phyloP scores from a whole-genome alignment of 2,797 vertebrate genomes.

The Coregonus suidteri region DNA sequence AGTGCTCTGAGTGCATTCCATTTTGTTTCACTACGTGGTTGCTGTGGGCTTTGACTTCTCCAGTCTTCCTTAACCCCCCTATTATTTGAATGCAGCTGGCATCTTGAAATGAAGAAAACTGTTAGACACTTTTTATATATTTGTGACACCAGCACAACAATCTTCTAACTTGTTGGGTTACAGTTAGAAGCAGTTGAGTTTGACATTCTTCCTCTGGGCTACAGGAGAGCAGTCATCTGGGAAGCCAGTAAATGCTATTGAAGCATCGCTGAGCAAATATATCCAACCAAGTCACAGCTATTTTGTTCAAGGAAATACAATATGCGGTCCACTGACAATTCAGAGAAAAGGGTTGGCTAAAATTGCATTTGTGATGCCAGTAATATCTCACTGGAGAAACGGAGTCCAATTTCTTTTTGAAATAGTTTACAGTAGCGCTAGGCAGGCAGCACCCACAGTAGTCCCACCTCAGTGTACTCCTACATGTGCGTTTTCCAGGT shows the following conservation, averaged over 20 bases:
- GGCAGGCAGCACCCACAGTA: slow-evolving; percentile 24
- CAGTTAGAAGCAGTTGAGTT: slow-evolving; percentile 62
- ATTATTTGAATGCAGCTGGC: slow-evolving; percentile 32
- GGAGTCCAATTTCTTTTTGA: slow-evolving; percentile 52
- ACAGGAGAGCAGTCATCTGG: slow-evolving; percentile 52
- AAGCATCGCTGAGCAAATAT: slow-evolving; percentile 76
- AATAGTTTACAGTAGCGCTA: slow-evolving; percentile 45
- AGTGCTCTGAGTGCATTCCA: slow-evolving; percentile 8
- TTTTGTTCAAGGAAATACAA: slow-evolving; percentile 68
- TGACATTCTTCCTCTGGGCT: slow-evolving; percentile 63
- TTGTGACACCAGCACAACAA: slow-evolving; percentile 59
- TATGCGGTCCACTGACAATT: slow-evolving; percentile 58
- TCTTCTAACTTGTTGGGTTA: slow-evolving; percentile 58
- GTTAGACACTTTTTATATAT: slow-evolving; percentile 44
- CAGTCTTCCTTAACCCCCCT: slow-evolving; percentile 13
- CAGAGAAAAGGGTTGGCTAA: slow-evolving; percentile 46
- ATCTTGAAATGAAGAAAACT: slow-evolving; percentile 30
- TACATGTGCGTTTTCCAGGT: slow-evolving; percentile 19
- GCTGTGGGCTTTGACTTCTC: not conserved
- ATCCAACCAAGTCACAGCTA: slow-evolving; percentile 63
- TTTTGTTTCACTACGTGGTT: not conserved
- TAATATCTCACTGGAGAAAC: slow-evolving; percentile 46
- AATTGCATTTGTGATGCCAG: slow-evolving; percentile 62
- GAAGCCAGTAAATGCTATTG: slow-evolving; percentile 72
- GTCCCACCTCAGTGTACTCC: slow-evolving; percentile 21